phyloP scores from a whole-genome alignment of 2,797 vertebrate species.

The Gambelia wislizenii region DNA sequence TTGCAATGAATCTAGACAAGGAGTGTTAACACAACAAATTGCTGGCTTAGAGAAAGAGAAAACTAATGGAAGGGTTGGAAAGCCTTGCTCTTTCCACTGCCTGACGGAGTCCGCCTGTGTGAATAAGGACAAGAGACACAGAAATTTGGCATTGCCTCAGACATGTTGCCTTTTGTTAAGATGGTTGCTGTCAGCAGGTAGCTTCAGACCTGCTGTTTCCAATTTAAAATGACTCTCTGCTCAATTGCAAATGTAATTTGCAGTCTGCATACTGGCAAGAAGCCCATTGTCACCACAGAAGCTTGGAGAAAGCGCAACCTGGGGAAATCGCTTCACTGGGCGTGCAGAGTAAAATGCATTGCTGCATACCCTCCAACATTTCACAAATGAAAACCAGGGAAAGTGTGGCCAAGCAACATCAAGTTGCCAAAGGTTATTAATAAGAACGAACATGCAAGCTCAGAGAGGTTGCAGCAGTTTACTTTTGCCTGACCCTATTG shows the following conservation, averaged over 20 bases:
- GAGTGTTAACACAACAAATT: background rate
- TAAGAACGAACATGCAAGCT: too few relatives aligned
- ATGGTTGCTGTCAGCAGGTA: constrained; percentile 25
- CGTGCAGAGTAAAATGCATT: accelerated
- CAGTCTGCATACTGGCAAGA: background rate
- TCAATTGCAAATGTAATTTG: constrained; percentile 29
- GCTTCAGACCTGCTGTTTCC: background rate
- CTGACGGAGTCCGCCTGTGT: too few relatives aligned
- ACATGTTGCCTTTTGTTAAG: background rate
- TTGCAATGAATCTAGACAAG: background rate
- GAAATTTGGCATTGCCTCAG: background rate
- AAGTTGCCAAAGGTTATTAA: too few relatives aligned
- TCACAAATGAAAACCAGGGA: too few relatives aligned
- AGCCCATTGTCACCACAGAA: background rate
- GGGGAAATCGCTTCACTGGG: too few relatives aligned
- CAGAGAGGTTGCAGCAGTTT: too few relatives aligned
- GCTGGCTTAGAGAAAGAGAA: background rate
- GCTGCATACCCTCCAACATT: background rate
- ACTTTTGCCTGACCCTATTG: too few relatives aligned
- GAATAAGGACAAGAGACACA: background rate
- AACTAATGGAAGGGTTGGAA: background rate
- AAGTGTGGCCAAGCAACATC: too few relatives aligned
- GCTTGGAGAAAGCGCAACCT: background rate
- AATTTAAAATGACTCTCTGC: constrained; percentile 12
- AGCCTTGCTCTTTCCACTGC: background rate